These are phyloP conservation scores for Rhynchopsitta pachyrhyncha DNA, from an alignment of 2,113 vertebrate species.

Conservation along the genomic window DNA sequence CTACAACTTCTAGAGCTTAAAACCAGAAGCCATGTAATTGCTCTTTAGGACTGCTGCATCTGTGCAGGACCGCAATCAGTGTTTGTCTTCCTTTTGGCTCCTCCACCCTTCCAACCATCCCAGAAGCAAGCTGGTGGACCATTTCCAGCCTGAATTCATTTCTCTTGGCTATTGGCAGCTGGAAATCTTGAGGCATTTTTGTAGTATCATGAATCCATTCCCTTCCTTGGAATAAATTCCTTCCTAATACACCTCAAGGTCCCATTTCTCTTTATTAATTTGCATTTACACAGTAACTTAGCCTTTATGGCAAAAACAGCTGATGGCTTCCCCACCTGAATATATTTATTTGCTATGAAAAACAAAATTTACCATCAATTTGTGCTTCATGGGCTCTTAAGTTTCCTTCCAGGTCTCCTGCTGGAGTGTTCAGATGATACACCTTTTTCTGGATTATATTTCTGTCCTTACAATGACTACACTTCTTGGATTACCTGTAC, in stretches of 20 bases:
- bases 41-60: background rate
- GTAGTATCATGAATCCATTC: background rate
- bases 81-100: background rate
- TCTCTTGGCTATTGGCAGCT: background rate
- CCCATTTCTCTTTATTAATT: background rate
- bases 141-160: background rate
- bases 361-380: background rate
- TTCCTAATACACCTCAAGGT: background rate
- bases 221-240: background rate
- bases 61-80: background rate
- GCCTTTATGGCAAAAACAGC: background rate
- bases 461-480: background rate
- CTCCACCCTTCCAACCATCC: background rate
- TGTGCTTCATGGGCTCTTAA: background rate
- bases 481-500: accelerated
- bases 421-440: background rate
- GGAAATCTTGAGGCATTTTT: background rate
- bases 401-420: background rate
- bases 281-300: background rate
- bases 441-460: background rate
- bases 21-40: background rate
- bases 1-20: background rate
- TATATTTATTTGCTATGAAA: background rate
- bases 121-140: background rate
- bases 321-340: background rate